Evolutionary conservation across 2,797 vertebrate species (phyloP), one percentile per base, ranked within the genome.

Genomic region (Lophotriccus pileatus): DNA sequence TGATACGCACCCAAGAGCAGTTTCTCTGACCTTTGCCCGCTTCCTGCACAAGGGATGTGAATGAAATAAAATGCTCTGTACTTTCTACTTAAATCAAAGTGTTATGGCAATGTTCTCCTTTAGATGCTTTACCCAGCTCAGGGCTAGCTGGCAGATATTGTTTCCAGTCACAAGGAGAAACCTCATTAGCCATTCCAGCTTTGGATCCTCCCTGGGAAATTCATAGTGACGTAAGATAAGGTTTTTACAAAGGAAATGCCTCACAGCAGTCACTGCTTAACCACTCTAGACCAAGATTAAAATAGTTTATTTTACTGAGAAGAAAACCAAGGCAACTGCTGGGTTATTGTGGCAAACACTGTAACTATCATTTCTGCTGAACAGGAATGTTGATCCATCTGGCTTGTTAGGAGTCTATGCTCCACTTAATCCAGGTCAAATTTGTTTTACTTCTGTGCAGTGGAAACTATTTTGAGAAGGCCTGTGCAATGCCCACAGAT

Each of bases 351-450:
- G 59, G 69, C 50, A 91, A 93, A 90, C 44, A 39, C 4, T 49
- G n/a, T 53, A 90, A n/a, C 43, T 37, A 52, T 74, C 32, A 86
- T 64, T 88, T 93, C 73, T 75, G 43, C 82, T 3, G 13, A 92
- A 67, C 5, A 81, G 23, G 50, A 91, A 66, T 37, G 73, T 90
- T 94, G 69, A 88, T 94, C 94, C 94, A 77, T 88, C 87, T 94
- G 91, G 66, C 70, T 89, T 49, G 52, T 90, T 87, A 91, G 55
- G 24, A 96, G 10, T 41, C 52, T 28, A 24, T 56, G 59, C 79
- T 95, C 59, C 66, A 93, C 36, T 67, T 95, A 94, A 95, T 84
- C 85, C 87, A 93, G 77, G 85, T 96, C 89, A 96, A 94, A 93
- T 58, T 73, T 90, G 79, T 69, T 93, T 90, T 76, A 94, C 59